Base-by-base conservation (phyloP, 2,797 vertebrate genomes). In the Pipistrellus nathusii region DNA sequence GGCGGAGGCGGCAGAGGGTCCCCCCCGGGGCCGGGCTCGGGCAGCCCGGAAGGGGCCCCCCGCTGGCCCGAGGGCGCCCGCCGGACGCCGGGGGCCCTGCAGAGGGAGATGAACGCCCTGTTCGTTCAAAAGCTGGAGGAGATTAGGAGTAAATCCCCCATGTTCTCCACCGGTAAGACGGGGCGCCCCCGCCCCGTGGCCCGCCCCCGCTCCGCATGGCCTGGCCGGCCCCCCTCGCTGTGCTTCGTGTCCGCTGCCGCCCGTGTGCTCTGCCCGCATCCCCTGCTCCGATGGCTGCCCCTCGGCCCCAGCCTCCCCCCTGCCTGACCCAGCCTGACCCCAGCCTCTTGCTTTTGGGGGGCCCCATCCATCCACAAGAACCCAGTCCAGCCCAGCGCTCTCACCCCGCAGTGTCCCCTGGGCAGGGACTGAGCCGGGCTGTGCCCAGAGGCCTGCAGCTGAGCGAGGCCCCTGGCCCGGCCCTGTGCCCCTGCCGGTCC, bases 121-220 rank as follows among this genome's bases (percentile, higher is more conserved):
- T 99, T 99, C 94, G 97, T 98, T 96, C 99, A 99, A 98, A 99
- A 99, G 98, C 98, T 99, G 99, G 99, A 99, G 97, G 99, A 99
- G 98, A 98, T 99, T 97, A 99, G 99, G 98, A 99, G 99, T 98
- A 99, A 99, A 97, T 99, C 99, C 96, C 99, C 99, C 97, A 98
- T 99, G 98, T 99, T 99, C 98, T 99, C 99, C 94, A 94, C 98
- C 68, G 99, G 99, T 99, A 99, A 99, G 99, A 97, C 96, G 89
- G 77, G 96, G 96, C 51, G 93, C 94, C 98, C 96, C 93, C 94
- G 98, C 96, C 93, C 97, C 5, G 44, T 0, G 96, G 46, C 46
- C 11, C 13, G 46, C 46, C 46, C 46, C 46, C 46, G 1, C 20
- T 6, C 17, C 25, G 95, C 96, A 96, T 92, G 94, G 96, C 96